A percentile compares a stretch with the other conserved stretches of the same genome.
Conservation (phyloP, 2,113 vertebrate genomes). For the Elephantulus edwardii region DNA sequence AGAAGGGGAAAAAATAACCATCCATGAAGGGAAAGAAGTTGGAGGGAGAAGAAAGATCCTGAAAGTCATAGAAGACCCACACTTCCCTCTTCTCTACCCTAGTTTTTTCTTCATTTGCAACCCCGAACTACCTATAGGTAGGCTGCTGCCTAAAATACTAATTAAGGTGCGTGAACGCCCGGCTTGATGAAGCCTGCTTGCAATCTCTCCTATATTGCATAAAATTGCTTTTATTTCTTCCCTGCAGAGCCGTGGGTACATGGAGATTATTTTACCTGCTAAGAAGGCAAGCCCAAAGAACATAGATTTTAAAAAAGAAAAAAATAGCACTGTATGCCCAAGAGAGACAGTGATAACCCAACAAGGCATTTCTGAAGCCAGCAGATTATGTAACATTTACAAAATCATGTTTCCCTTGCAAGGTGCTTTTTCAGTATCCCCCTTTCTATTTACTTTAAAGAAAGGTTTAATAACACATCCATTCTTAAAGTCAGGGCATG, state of each 20-base stretch:
- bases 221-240: background rate
- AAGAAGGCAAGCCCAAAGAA: slow-evolving; percentile 40
- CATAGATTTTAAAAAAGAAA: background rate
- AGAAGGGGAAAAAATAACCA: background rate
- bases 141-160: background rate
- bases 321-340: background rate
- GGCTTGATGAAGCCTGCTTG: background rate
- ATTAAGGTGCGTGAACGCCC: background rate
- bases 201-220: background rate
- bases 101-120: background rate
- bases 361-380: slow-evolving; percentile 10
- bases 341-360: slow-evolving; percentile 25
- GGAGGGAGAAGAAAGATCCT: background rate
- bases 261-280: slow-evolving; percentile 43
- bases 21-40: background rate
- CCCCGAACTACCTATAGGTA: background rate
- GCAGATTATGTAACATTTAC: slow-evolving; percentile 33
- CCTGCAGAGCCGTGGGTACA: background rate
- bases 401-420: background rate
- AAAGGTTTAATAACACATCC: background rate
- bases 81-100: background rate
- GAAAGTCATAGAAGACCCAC: background rate
- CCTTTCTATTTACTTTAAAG: background rate
- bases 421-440: background rate
- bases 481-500: background rate